Evolutionary conservation across 2,797 vertebrate species (phyloP).

Genomic region (Coregonus sp.): DNA sequence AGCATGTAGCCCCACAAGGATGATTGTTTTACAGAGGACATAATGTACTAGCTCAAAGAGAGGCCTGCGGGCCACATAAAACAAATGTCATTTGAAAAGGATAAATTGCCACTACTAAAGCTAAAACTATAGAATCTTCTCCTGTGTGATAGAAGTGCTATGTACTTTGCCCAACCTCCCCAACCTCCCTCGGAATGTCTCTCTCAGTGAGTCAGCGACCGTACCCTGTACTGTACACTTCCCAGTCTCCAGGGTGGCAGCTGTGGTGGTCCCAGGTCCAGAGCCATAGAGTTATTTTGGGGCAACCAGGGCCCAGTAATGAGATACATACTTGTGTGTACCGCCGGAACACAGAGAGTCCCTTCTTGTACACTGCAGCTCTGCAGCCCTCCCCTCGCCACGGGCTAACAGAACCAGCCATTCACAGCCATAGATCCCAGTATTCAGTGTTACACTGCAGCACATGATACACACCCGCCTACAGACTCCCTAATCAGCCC

Average conservation of each 20-base stretch:
- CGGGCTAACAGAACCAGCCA: conserved; percentile 67
- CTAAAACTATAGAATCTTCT: neutral
- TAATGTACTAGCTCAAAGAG: neutral
- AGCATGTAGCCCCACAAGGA: neutral
- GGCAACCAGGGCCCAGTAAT: conserved; percentile 54
- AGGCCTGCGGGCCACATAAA: neutral
- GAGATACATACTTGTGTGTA: conserved; percentile 70
- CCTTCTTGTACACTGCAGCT: conserved; percentile 60
- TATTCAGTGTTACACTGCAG: conserved; percentile 64
- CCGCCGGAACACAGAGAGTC: conserved; percentile 62
- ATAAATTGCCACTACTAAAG: neutral
- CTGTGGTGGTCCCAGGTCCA: conserved; percentile 52
- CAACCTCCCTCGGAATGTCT: neutral
- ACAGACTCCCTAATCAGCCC: conserved; percentile 57
- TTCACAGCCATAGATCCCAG: conserved; percentile 50
- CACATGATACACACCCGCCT: conserved; percentile 67
- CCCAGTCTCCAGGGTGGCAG: conserved; percentile 32
- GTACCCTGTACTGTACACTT: conserved; percentile 1
- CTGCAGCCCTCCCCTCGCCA: conserved; percentile 55
- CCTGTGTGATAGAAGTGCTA: conserved; percentile 2
- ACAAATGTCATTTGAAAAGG: neutral
- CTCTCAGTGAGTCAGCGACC: neutral
- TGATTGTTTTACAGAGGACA: too few relatives aligned
- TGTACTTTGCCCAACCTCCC: conserved; percentile 32
- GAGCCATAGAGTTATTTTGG: conserved; percentile 60